A percentile compares a stretch with the other conserved stretches of the same genome.
phyloP scores from a whole-genome alignment of 2,797 vertebrate genomes.

The Tenualosa thibaudeaui region DNA sequence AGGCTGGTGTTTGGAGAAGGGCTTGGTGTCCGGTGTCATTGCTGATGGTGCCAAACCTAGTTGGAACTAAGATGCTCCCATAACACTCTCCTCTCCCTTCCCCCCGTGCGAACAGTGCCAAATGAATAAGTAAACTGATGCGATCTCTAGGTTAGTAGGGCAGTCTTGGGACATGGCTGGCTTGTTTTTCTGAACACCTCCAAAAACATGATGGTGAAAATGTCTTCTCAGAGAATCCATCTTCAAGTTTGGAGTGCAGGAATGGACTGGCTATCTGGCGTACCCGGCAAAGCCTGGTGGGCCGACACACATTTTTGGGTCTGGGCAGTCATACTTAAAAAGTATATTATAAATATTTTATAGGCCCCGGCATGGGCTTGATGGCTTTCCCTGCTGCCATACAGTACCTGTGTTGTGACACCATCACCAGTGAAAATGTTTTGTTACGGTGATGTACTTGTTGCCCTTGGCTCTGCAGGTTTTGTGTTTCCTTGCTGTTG shows the following conservation, averaged over 20 bases:
- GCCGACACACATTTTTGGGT: too few species aligned
- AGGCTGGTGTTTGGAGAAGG: conserved; percentile 25
- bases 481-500: background rate
- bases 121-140: conserved; percentile 67
- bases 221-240: background rate
- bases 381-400: background rate
- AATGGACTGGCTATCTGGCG: background rate
- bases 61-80: conserved; percentile 58
- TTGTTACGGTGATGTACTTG: background rate
- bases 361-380: too few species aligned
- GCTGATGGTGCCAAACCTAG: conserved; percentile 54
- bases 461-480: background rate
- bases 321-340: too few species aligned
- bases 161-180: conserved; percentile 41
- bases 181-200: background rate
- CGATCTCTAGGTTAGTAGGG: conserved; percentile 62
- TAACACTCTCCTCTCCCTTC: conserved; percentile 41
- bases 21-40: conserved; percentile 58
- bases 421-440: background rate
- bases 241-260: background rate
- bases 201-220: background rate
- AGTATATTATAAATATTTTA: too few species aligned
- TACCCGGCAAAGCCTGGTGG: too few species aligned
- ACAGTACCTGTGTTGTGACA: background rate
- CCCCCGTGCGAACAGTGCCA: conserved; percentile 40